These are phyloP conservation scores for Stomatorhinus ivindoensis DNA, from an alignment of 2,113 vertebrate species.

Conservation along the genomic window DNA sequence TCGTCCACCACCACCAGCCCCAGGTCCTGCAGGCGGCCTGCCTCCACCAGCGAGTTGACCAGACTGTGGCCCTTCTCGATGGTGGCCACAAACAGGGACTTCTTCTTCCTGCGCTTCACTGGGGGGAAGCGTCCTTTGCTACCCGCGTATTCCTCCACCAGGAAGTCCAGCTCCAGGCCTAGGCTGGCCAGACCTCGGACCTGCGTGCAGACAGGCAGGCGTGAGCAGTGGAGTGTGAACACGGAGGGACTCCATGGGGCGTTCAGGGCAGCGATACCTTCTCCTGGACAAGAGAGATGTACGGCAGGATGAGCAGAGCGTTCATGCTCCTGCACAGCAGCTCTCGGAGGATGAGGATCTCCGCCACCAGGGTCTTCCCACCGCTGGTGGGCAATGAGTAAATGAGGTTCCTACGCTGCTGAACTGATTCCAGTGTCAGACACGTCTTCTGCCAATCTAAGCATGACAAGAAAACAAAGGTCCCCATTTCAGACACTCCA, in stretches of 20 bases:
- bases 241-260: background rate
- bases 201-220: slow-evolving; percentile 46
- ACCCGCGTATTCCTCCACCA: slow-evolving; percentile 94
- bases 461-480: background rate
- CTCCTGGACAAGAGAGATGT: slow-evolving; percentile 92
- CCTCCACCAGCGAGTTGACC: slow-evolving; percentile 87
- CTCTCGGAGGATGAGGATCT: slow-evolving; percentile 87
- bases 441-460: slow-evolving; percentile 92
- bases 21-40: slow-evolving; percentile 56
- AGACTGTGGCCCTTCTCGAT: slow-evolving; percentile 90
- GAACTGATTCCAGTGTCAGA: slow-evolving; percentile 75
- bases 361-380: slow-evolving; percentile 93
- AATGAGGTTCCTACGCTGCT: slow-evolving; percentile 83
- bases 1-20: slow-evolving; percentile 91
- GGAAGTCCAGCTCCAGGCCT: slow-evolving; percentile 84
- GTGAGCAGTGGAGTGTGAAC: background rate
- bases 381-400: slow-evolving; percentile 92
- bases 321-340: slow-evolving; percentile 82
- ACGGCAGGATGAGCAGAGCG: slow-evolving; percentile 85
- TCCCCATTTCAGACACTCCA: background rate
- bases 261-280: slow-evolving; percentile 62
- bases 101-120: slow-evolving; percentile 70
- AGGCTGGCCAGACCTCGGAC: slow-evolving; percentile 76
- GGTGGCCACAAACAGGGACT: slow-evolving; percentile 80
- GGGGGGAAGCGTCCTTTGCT: slow-evolving; percentile 91